Conservation (phyloP, 2,113 vertebrate genomes). For the Plestiodon gilberti region DNA sequence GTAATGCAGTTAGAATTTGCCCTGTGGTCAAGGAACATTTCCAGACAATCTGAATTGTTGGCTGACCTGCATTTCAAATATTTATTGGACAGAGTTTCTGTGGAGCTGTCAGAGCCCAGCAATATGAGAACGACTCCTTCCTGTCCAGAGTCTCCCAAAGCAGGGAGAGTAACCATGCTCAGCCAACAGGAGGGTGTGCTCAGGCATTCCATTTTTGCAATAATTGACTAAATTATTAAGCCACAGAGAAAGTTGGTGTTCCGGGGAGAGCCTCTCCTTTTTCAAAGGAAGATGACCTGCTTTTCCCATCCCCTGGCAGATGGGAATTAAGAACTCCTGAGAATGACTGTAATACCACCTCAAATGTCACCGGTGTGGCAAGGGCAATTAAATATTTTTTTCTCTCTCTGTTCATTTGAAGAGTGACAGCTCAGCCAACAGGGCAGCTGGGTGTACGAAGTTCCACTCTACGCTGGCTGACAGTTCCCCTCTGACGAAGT, state of each 20-base stretch:
- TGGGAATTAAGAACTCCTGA: constrained; percentile 5
- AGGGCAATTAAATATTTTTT: constrained; percentile 66
- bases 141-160: not conserved
- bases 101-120: constrained; percentile 43
- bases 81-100: constrained; percentile 59
- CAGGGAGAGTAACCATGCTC: constrained; percentile 39
- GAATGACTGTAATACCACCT: constrained; percentile 33
- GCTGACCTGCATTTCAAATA: constrained; percentile 51
- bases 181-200: constrained; percentile 14
- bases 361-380: constrained; percentile 38
- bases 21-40: not conserved
- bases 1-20: not conserved
- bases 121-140: constrained; percentile 1
- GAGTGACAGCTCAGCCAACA: constrained; percentile 68
- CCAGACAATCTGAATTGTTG: not conserved
- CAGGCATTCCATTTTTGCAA: constrained; percentile 33
- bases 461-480: constrained; percentile 63
- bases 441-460: constrained; percentile 53
- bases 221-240: constrained; percentile 21
- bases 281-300: not conserved
- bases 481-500: constrained; percentile 62
- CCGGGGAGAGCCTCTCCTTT: constrained; percentile 21
- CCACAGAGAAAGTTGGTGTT: not conserved
- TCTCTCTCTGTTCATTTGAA: constrained; percentile 33
- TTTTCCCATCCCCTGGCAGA: not conserved